phyloP scores from a whole-genome alignment of 2,888 invertebrate genomes.

The Toxonevra muliebris region DNA sequence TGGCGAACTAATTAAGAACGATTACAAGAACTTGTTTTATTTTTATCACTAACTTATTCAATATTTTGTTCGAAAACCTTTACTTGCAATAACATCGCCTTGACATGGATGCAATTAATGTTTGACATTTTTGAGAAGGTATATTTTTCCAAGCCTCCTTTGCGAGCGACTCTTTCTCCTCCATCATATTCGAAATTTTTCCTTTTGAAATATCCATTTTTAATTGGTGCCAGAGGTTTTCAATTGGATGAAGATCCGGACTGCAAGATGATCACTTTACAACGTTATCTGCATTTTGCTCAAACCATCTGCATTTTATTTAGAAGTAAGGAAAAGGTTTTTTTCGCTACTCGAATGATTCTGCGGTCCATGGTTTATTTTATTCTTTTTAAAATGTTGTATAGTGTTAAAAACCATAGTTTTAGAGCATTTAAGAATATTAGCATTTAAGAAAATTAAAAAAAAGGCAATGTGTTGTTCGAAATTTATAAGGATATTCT shows the following conservation, averaged over 20 bases:
- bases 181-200: too few species aligned
- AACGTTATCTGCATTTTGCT: background rate
- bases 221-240: constrained; percentile 12
- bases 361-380: background rate
- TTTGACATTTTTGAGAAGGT: too few species aligned
- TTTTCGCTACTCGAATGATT: constrained; percentile 8
- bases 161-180: too few species aligned
- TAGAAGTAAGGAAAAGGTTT: background rate
- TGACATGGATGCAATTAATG: too few species aligned
- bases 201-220: too few species aligned
- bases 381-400: background rate
- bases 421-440: constrained; percentile 6
- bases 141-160: too few species aligned
- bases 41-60: too few species aligned
- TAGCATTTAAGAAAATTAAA: background rate
- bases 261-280: constrained; percentile 6
- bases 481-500: too few species aligned
- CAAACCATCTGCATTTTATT: constrained; percentile 4
- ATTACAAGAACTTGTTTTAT: too few species aligned
- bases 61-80: too few species aligned
- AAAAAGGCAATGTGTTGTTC: background rate
- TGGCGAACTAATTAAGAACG: too few species aligned
- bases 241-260: constrained; percentile 1
- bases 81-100: too few species aligned
- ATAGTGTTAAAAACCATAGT: constrained; percentile 5